A percentile compares a stretch with the other conserved stretches of the same genome.
Conservation (phyloP, 2,113 vertebrate genomes). For the Capreolus pygargus region DNA sequence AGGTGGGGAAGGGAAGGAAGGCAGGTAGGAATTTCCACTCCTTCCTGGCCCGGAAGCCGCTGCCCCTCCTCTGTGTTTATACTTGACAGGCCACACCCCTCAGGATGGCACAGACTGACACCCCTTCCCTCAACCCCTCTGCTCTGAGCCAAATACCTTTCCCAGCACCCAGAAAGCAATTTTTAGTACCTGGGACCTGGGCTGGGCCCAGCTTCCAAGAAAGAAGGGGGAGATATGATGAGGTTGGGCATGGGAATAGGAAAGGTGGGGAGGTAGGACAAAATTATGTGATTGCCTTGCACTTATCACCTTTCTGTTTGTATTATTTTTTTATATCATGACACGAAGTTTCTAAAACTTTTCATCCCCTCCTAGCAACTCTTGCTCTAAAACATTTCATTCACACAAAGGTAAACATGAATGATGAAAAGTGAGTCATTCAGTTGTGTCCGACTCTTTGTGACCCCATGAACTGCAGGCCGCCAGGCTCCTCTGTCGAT, state of each 20-base stretch:
- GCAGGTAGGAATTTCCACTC: conserved; percentile 41
- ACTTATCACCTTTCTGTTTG: background rate
- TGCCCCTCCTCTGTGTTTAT: conserved; percentile 66
- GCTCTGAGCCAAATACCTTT: conserved; percentile 36
- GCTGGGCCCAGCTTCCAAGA: background rate
- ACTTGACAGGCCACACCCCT: conserved; percentile 46
- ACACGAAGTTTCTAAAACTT: background rate
- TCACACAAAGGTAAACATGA: conserved; percentile 17
- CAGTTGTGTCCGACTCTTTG: background rate
- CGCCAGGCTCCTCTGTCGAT: background rate
- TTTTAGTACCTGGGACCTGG: conserved; percentile 40
- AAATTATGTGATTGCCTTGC: background rate
- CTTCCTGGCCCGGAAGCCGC: conserved; percentile 62
- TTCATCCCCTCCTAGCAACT: background rate
- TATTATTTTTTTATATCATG: background rate
- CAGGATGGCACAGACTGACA: background rate
- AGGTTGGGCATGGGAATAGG: too few species aligned
- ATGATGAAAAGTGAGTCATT: background rate
- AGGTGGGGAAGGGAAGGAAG: background rate
- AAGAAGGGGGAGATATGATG: background rate
- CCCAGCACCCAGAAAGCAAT: conserved; percentile 3
- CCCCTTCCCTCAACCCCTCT: background rate
- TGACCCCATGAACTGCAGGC: background rate
- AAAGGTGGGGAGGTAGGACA: background rate
- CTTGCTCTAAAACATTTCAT: background rate